Evolutionary conservation across 2,888 invertebrate species (phyloP), one percentile per base, ranked within the genome.

Genomic region (Capitulum mitella): DNA sequence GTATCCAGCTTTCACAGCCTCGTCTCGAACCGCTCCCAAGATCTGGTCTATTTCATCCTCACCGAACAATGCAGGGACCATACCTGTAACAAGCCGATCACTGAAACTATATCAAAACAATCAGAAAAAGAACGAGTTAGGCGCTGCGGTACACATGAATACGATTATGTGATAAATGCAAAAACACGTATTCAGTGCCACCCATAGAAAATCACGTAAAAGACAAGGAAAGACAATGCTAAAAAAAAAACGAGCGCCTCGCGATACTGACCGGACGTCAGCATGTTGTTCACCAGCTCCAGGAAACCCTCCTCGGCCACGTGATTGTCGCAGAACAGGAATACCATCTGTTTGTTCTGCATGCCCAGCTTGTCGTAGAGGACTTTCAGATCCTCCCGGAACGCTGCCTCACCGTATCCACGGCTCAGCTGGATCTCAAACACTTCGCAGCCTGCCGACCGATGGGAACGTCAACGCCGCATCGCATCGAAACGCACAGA

Each of bases 41-140:
- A 95, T 91, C 43, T 87, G 88, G 82, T 96, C 95, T 83, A 94
- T 95, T 82, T 97, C 96, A 77, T 95, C 95, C 81, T 96, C 95
- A 6, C 90, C 89, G 84, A 94, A 97, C 61, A 97, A 86, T 0
- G 95, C 92, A 0, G 95, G 94, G 3, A 95, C 92, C 86, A 93
- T 91, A 0, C 94, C 70, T 70, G 70, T 6, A 40, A 70, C 70
- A 8, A 48, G 16, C 14, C n/a, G n/a, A n/a, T n/a, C n/a, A n/a
- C n/a, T n/a, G n/a, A n/a, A n/a, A n/a, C n/a, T n/a, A n/a, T 19
- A 1, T 48, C 48, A 48, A 19, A 10, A 19, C 3, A 48, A 19
- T 2, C 12, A 3, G 12, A 48, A 14, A 19, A 19, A 14, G 6
- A 48, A 10, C 3, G 19, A 19, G 16, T 6, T 3, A 19, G 12